A percentile compares a stretch with the other conserved stretches of the same genome.
Evolutionary conservation across 2,888 invertebrate species (phyloP).

Genomic region (Charanyca ferruginea): DNA sequence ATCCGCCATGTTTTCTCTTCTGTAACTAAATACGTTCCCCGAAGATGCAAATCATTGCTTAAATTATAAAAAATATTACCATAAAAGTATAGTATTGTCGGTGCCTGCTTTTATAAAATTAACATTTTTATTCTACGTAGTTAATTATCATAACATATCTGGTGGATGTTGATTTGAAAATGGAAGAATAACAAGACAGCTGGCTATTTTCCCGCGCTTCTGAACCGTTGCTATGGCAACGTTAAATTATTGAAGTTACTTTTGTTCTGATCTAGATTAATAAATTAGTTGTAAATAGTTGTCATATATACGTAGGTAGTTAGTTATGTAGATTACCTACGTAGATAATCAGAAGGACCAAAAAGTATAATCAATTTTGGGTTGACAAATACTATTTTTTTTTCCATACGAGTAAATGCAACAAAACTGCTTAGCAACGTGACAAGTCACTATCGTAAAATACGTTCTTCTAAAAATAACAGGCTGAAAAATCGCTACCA

Average conservation of each 20-base stretch:
- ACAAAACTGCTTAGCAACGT: not conserved
- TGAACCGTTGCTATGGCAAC: constrained; percentile 33
- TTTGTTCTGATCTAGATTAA: constrained; percentile 22
- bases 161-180: constrained; percentile 57
- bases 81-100: not conserved
- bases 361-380: not conserved
- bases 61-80: constrained; percentile 4
- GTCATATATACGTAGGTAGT: too few species aligned
- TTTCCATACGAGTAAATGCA: not conserved
- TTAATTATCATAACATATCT: constrained; percentile 51
- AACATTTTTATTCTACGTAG: constrained; percentile 41
- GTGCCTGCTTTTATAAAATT: constrained; percentile 29
- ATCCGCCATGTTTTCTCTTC: not conserved
- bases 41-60: not conserved
- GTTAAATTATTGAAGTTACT: constrained; percentile 24
- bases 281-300: too few species aligned
- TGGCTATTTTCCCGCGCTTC: constrained; percentile 42
- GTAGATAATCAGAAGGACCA: too few species aligned
- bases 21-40: not conserved
- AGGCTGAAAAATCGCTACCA: not conserved
- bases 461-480: not conserved
- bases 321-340: too few species aligned
- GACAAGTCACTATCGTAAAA: not conserved
- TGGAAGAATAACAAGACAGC: constrained; percentile 54
- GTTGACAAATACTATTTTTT: not conserved